Base-by-base conservation (phyloP, 1,140 invertebrate species). In the Rhagoletis zephyria region DNA sequence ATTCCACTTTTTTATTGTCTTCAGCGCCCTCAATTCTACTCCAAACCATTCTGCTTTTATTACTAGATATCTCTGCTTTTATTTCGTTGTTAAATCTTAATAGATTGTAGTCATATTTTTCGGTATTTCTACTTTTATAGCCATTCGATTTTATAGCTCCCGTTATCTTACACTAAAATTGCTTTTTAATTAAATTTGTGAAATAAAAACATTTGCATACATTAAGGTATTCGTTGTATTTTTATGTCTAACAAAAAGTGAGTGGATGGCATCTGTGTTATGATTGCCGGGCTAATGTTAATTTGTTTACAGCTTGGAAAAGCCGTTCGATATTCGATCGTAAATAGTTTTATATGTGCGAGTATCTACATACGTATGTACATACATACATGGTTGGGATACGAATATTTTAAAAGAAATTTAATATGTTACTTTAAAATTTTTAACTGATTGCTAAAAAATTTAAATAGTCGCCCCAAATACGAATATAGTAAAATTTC, bases 181-280 rank as follows among this genome's bases (percentile, higher is more conserved):
- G 61, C 16, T 3, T 74, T 74, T 74, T 48, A 74, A 74, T 74
- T 74, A 74, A 74, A 74, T 56, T 56, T 56, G 51, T 56, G 51
- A 74, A 74, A 45, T 48, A 48, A 19, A 67, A 42, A 70, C 67
- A 70, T 70, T 45, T 65, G 64, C 9, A 70, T 48, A 30, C 9
- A 48, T 70, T 70, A 48, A 45, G 61, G 40, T 45, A 14, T 70
- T 65, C 1, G 51, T 7, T 2, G 5, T 56, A 56, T 56, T 70
- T 40, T 48, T 70, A 70, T 45, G 4, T 70, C 14, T 70, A 30
- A 70, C 3, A 70, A 30, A 5, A 42, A 45, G 5, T n/a, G 7
- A 42, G 14, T 48, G 6, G 42, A 0, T 40, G 12, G 7, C 30
- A 45, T 70, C 65, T 40, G 63, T 6, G 63, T 4, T 6, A 10